A percentile compares a stretch with the other conserved stretches of the same genome.
Conservation (phyloP, 2,888 invertebrate species). For the Meiosimyza platycephala region DNA sequence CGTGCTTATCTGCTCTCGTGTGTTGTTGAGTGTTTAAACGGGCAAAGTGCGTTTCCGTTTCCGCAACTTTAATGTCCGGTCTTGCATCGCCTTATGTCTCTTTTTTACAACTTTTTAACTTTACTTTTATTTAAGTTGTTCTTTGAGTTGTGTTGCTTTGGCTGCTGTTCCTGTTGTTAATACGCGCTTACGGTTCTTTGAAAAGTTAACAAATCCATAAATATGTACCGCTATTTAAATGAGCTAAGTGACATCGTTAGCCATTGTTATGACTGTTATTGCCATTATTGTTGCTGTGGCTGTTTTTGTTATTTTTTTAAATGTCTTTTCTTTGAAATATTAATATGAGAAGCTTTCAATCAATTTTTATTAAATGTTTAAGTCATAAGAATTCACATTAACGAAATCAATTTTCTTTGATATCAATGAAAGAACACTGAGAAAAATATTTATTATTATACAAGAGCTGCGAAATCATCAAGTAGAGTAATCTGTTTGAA, state of each 20-base stretch:
- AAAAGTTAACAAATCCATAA: slow-evolving; percentile 14
- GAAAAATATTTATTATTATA: no score
- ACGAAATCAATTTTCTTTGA: no score
- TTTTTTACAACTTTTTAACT: slow-evolving; percentile 11
- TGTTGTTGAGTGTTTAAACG: not conserved
- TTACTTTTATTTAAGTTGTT: no score
- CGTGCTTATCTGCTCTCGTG: slow-evolving; percentile 3
- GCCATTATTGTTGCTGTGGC: slow-evolving; percentile 19
- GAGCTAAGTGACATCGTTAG: not conserved
- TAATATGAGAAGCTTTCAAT: slow-evolving; percentile 16
- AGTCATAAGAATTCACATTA: not conserved
- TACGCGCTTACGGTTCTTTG: not conserved
- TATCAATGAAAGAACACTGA: no score
- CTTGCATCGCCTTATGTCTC: not conserved
- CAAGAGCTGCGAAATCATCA: no score
- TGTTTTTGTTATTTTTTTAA: not conserved
- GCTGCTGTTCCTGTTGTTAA: not conserved
- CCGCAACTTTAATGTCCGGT: slow-evolving; percentile 28
- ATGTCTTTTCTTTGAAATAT: slow-evolving; percentile 9
- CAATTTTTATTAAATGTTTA: not conserved
- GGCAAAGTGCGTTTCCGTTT: slow-evolving; percentile 23
- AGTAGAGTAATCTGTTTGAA: no score
- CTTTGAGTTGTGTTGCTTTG: no score
- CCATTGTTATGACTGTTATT: slow-evolving; percentile 2
- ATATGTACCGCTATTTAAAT: slow-evolving; percentile 24